These are phyloP conservation scores for Phyllotis vaccarum DNA, from an alignment of 2,797 vertebrate species.

Conservation along the genomic window DNA sequence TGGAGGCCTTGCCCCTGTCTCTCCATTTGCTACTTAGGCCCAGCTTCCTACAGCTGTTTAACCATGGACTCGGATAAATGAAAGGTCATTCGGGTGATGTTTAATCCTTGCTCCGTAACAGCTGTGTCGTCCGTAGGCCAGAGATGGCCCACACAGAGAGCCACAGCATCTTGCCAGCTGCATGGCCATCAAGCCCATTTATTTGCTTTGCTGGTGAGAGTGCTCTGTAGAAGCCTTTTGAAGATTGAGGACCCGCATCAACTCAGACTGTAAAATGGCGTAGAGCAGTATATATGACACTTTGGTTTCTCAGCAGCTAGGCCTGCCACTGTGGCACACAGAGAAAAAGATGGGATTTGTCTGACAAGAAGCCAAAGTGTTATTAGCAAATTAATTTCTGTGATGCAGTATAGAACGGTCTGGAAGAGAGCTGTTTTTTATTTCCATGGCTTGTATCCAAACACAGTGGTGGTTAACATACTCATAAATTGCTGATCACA, in stretches of 20 bases:
- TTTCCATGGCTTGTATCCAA: background rate
- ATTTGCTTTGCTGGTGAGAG: fast-evolving
- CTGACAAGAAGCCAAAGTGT: slow-evolving; percentile 43
- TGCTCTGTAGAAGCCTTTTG: background rate
- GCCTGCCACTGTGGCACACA: background rate
- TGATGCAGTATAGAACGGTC: background rate
- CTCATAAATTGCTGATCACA: background rate
- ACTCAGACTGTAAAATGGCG: background rate
- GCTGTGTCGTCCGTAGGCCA: background rate
- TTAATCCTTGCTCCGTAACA: fast-evolving
- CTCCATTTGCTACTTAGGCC: background rate
- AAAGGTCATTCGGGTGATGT: background rate
- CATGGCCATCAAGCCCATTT: fast-evolving
- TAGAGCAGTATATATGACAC: no score
- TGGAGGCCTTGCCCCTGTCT: background rate
- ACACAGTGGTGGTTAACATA: background rate
- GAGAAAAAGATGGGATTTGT: background rate
- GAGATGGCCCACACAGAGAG: no score
- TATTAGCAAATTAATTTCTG: slow-evolving; percentile 56
- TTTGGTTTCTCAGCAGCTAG: background rate
- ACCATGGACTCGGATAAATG: background rate
- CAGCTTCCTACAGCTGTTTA: background rate
- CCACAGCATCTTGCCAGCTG: background rate
- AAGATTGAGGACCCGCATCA: fast-evolving
- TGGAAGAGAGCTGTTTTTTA: slow-evolving; percentile 3